Evolutionary conservation across 1,140 invertebrate genomes (phyloP).

Genomic region (Drosophila rufa): DNA sequence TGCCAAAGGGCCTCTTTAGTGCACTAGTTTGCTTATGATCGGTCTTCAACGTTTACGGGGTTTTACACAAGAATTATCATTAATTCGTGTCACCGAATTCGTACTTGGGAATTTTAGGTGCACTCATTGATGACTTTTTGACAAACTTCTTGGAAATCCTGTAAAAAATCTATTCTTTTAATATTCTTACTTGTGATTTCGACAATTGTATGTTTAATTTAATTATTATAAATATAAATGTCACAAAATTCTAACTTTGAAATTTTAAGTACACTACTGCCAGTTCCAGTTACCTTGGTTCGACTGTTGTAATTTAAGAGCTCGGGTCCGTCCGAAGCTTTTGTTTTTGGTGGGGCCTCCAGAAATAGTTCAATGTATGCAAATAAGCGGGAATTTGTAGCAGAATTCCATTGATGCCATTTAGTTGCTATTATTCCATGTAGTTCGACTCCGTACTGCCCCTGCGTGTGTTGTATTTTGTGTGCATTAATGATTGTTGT

Average conservation of each 20-base stretch:
- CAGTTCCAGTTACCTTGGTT: neutral
- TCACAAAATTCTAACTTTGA: no score
- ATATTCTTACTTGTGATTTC: no score
- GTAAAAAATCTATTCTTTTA: neutral
- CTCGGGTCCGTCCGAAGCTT: slow-evolving; percentile 5
- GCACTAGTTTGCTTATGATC: no score
- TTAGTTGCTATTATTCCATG: slow-evolving; percentile 36
- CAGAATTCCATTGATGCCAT: slow-evolving; percentile 18
- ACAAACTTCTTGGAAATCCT: no score
- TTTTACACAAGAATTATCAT: no score
- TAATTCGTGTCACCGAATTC: no score
- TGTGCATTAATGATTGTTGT: slow-evolving; percentile 48
- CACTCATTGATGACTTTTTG: no score
- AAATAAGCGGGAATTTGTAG: slow-evolving; percentile 17
- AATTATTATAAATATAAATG: no score
- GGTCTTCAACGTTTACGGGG: no score
- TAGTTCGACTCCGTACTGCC: slow-evolving; percentile 14
- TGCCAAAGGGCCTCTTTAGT: no score
- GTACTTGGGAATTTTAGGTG: no score
- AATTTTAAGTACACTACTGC: no score
- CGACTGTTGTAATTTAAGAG: slow-evolving; percentile 29
- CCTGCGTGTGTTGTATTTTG: slow-evolving; percentile 34
- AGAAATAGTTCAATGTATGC: slow-evolving; percentile 8
- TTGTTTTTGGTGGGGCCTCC: slow-evolving; percentile 4
- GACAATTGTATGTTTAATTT: neutral